Percentiles rank a stretch among this genome's conserved stretches.
These are phyloP conservation scores for Protodeltote pygarga DNA, from an alignment of 2,888 invertebrate genomes.

Conservation along the genomic window DNA sequence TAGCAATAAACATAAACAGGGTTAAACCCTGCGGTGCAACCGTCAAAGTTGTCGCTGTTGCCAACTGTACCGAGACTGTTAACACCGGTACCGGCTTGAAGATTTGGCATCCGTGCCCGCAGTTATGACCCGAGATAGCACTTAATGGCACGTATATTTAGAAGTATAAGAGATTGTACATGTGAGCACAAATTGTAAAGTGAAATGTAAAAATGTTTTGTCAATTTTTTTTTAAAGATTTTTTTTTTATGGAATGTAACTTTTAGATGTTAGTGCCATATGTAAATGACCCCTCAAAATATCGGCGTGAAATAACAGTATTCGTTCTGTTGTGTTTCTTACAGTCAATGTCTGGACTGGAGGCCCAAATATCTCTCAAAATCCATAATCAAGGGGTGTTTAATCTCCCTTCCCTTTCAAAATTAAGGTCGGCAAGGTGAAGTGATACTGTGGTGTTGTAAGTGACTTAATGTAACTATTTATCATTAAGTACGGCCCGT, in stretches of 20 bases:
- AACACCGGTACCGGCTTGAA: conserved; percentile 24
- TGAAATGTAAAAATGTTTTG: neutral
- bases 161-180: conserved; percentile 2
- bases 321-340: conserved; percentile 12
- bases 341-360: too few relatives aligned
- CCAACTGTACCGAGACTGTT: conserved; percentile 31
- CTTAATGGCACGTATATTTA: conserved; percentile 11
- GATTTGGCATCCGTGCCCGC: conserved; percentile 32
- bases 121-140: conserved; percentile 32
- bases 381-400: too few relatives aligned
- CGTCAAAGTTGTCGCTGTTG: conserved; percentile 34
- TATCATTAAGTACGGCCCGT: too few relatives aligned
- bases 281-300: too few relatives aligned
- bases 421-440: too few relatives aligned
- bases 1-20: conserved; percentile 33
- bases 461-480: too few relatives aligned
- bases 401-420: too few relatives aligned
- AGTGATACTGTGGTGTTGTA: too few relatives aligned
- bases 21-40: conserved; percentile 23
- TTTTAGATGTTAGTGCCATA: too few relatives aligned
- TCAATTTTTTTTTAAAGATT: too few relatives aligned
- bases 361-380: too few relatives aligned
- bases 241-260: too few relatives aligned
- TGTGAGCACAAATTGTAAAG: neutral
- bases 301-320: conserved; percentile 1